Evolutionary conservation across 2,888 invertebrate genomes (phyloP), one percentile per base, ranked within the genome.

Genomic region (Rhagium mordax): DNA sequence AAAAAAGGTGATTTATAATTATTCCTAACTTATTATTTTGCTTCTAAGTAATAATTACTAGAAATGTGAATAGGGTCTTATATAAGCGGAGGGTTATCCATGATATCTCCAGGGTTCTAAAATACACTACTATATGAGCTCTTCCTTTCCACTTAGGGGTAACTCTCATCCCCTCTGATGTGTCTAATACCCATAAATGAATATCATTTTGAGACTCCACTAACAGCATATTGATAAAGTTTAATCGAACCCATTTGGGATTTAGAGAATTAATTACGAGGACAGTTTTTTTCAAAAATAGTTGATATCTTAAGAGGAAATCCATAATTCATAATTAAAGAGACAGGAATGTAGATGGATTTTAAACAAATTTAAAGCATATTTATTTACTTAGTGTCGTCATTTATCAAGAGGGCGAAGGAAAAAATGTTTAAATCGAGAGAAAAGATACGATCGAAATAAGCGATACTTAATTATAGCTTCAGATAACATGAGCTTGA

Each of bases 141-240:
- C 10, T 41, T 41, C 60, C 18, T 3, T 69, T 66, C 69, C 68
- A 68, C 49, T 65, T 55, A 59, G 51, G 71, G 72, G 57, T 62
- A 68, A 74, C 71, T 73, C 70, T 76, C 72, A 73, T 76, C 71
- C 68, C 65, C 73, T 74, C 70, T 67, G 74, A 76, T 74, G 64
- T 74, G 61, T 55, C 64, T 76, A 74, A 76, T 73, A 60, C 73
- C 71, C 73, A 76, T 67, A 74, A 76, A 76, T 76, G 75, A 71
- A 71, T 76, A 71, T 74, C 67, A 65, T 70, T 60, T 73, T 48
- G 60, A 62, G 55, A 68, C 57, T 62, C 70, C 49, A 33, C 47
- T 65, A 71, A 71, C 53, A 73, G 69, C 67, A 76, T 74, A 71
- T 73, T 69, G 69, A 76, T 74, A 74, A 76, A 76, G 73, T 76